Evolutionary conservation across 1,140 invertebrate genomes (phyloP), one percentile per base, ranked within the genome.

Genomic region (Camponotus pennsylvanicus): DNA sequence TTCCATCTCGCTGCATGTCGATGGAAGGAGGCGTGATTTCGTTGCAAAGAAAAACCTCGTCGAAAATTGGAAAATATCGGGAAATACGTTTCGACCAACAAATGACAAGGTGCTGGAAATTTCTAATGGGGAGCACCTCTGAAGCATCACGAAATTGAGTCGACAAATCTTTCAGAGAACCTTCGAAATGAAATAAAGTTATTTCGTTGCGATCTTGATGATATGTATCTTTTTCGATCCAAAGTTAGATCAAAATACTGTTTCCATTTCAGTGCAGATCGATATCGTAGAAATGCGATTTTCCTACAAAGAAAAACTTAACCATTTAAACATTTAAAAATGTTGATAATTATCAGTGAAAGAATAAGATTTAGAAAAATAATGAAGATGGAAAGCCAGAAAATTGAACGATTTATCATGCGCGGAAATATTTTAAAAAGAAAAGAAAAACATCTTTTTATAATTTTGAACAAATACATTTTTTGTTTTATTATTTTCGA

Each of bases 61-160:
- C 40, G 67, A 67, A 87, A 80, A 89, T 79, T 88, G 61, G 37
- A 88, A 82, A 82, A 55, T 79, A 73, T 88, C 59, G 40, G 71
- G 59, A 80, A 71, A 73, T 79, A 11, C 27, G 11, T 13, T 55
- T 55, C n/a, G 59, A 78, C 73, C 49, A 71, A 69, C 63, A 32
- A 32, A 78, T 18, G 79, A 37, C 67, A 59, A 73, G 69, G 8
- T n/a, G 55, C 7, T 59, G 27, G 40, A 61, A 45, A 83, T 75
- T 83, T 61, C 27, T 34, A n/a, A 67, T 40, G 18, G 32, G 34
- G 66, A n/a, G 15, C 4, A 52, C 13, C 15, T 15, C 34, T 32
- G 40, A 77, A 45, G 40, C 49, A 32, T 82, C 27, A 55, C 55
- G 67, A 75, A 83, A 83, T 83, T 49, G 69, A 75, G 79, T 75